Conservation (phyloP, 2,797 vertebrate species). For the Lepilemur septentrionalis region DNA sequence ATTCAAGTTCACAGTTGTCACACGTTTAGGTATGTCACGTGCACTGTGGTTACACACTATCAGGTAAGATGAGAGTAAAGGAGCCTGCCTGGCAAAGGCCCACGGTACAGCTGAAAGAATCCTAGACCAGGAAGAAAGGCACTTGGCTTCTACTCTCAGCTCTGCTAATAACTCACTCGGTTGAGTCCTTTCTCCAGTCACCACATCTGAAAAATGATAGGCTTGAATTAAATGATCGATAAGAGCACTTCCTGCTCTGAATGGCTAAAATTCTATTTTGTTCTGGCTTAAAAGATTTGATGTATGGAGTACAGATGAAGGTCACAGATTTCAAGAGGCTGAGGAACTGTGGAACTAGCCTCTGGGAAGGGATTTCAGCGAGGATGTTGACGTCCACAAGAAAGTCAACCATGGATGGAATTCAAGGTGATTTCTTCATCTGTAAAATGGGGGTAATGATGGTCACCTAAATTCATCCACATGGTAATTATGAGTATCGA, state of each 20-base stretch:
- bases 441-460: not conserved
- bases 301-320: not conserved
- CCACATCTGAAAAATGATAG: not conserved
- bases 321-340: not conserved
- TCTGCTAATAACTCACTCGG: not conserved
- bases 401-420: not conserved
- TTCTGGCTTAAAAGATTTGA: conserved; percentile 28
- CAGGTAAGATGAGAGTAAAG: not conserved
- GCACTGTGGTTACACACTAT: not conserved
- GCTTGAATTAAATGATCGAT: not conserved
- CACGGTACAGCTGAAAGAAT: not conserved
- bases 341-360: not conserved
- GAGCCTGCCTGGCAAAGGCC: not conserved
- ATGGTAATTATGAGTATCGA: not conserved
- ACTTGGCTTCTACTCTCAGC: not conserved
- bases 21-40: not conserved
- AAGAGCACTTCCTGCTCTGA: not conserved
- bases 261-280: not conserved
- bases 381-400: not conserved
- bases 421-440: not conserved
- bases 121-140: not conserved
- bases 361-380: not conserved
- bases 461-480: not conserved
- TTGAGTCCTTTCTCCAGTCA: not conserved
- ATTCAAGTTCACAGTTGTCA: not conserved